Conservation (phyloP, 2,113 vertebrate species). For the Xenopus laevis region DNA sequence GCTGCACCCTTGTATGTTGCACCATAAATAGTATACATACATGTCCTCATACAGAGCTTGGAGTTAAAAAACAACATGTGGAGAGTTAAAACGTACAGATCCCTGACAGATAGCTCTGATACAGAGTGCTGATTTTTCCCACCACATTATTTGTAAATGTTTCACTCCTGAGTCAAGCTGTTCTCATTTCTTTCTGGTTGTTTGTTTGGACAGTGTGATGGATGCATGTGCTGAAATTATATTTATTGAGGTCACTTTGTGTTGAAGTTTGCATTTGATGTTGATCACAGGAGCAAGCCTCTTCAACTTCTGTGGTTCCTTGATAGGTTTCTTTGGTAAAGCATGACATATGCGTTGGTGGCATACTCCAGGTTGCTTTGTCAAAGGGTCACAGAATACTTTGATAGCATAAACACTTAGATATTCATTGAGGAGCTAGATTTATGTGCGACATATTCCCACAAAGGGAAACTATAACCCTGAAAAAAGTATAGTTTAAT, state of each 20-base stretch:
- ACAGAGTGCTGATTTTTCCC: too few relatives aligned
- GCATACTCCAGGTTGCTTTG: neutral
- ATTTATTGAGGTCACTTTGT: slow-evolving; percentile 1
- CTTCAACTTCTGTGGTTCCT: neutral
- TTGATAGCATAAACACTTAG: neutral
- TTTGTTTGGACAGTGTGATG: neutral
- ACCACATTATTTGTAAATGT: neutral
- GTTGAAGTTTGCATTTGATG: neutral
- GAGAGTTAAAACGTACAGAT: too few relatives aligned
- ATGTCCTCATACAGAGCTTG: too few relatives aligned
- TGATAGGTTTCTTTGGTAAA: neutral
- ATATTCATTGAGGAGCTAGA: neutral
- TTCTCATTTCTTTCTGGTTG: neutral
- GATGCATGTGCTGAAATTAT: neutral
- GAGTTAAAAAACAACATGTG: too few relatives aligned
- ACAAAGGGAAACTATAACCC: neutral
- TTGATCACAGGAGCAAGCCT: neutral
- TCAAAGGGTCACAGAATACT: neutral
- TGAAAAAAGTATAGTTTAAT: neutral
- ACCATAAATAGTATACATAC: too few relatives aligned
- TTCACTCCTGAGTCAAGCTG: neutral
- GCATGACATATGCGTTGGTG: neutral
- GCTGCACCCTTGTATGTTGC: too few relatives aligned
- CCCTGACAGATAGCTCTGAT: too few relatives aligned
- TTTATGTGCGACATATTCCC: neutral